These are phyloP conservation scores for Cepaea hortensis DNA, from an alignment of 2,888 invertebrate genomes.

Conservation along the genomic window DNA sequence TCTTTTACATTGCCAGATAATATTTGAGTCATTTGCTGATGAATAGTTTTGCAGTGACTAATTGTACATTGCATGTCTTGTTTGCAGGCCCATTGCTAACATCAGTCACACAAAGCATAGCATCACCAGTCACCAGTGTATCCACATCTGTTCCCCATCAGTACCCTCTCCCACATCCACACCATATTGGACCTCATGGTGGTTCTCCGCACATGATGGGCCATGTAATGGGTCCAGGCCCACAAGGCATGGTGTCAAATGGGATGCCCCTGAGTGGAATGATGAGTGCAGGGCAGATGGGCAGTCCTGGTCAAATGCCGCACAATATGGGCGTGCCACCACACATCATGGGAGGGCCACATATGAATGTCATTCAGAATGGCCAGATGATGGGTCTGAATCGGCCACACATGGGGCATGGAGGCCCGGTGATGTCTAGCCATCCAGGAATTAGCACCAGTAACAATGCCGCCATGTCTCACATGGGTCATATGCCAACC, in stretches of 20 bases:
- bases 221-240: constrained; percentile 40
- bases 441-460: constrained; percentile 37
- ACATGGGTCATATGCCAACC: constrained; percentile 44
- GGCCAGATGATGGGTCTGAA: constrained; percentile 58
- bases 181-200: constrained; percentile 46
- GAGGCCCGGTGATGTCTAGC: constrained; percentile 54
- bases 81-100: constrained; percentile 56
- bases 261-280: constrained; percentile 52
- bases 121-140: constrained; percentile 68
- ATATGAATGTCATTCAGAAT: constrained; percentile 48
- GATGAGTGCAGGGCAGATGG: constrained; percentile 54
- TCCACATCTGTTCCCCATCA: constrained; percentile 54
- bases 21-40: too few relatives aligned
- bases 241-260: constrained; percentile 53
- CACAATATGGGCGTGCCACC: constrained; percentile 35
- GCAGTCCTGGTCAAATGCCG: constrained; percentile 46
- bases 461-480: constrained; percentile 38
- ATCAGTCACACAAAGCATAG: constrained; percentile 70
- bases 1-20: too few relatives aligned
- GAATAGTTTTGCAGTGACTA: too few relatives aligned
- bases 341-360: constrained; percentile 41
- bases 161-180: constrained; percentile 51
- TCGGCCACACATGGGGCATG: constrained; percentile 53
- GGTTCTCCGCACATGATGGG: constrained; percentile 48
- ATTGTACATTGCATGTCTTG: too few relatives aligned